Base-by-base conservation (phyloP, 1,140 invertebrate genomes). In the Rhynchophorus ferrugineus region DNA sequence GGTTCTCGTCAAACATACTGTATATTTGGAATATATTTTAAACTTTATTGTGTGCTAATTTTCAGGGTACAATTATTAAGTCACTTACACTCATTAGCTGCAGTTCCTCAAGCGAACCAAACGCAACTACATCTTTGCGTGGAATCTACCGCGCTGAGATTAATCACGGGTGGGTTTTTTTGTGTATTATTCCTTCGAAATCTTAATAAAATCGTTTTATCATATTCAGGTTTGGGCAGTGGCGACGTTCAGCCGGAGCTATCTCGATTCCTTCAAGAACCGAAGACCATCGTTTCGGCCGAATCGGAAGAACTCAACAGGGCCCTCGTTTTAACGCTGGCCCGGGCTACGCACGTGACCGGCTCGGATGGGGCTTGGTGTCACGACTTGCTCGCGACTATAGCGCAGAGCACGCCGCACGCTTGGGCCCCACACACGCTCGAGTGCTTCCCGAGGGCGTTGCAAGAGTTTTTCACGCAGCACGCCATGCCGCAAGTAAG, bases 221-320 rank as follows among this genome's bases (percentile, higher is more conserved):
- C 35, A 20, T 33, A 2, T 34, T 14, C 17, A 61, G 60, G 92
- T 14, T 73, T 97, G 18, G 91, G 91, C 6, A 94, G 88, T 61
- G 83, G 85, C 0, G 93, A 97, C 67, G 90, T 97, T 0, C 90
- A 94, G 62, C 83, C 91, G 1, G 88, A 91, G 63, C 73, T 96
- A 48, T 93, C 90, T 0, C 75, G 91, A 17, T 87, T 92, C 59
- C 77, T 92, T 1, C 85, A 80, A 33, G 92, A 96, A 62, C 85
- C 86, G 1, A 96, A 95, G 68, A 83, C 86, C 0, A 76, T 95
- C 2, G 84, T 95, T 0, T 95, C 91, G 0, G 82, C 84, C 0
- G 94, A 98, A 69, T 96, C 91, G 0, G 95, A 98, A 70, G 95
- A 97, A 69, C 71, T 97, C 0, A 97, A 97, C 66, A 73, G 91